These are phyloP conservation scores for Bombus picipes DNA, from an alignment of 1,140 invertebrate species.

Conservation along the genomic window DNA sequence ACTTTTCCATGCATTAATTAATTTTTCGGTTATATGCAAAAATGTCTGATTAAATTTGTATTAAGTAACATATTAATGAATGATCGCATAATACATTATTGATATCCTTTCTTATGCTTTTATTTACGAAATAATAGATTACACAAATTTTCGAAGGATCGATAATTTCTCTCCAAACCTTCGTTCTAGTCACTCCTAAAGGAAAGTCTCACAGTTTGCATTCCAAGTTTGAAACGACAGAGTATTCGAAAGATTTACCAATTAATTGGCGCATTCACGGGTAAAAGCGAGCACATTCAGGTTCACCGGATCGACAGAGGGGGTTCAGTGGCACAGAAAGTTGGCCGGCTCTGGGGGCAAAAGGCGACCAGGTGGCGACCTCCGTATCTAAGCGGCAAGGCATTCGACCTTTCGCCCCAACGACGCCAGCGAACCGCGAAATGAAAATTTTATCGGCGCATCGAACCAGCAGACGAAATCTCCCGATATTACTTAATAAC, in stretches of 20 bases:
- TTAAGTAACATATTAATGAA: too few species aligned
- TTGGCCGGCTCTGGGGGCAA: conserved; percentile 1
- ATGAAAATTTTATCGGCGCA: conserved; percentile 80
- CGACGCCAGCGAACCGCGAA: conserved; percentile 74
- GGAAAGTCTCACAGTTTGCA: too few species aligned
- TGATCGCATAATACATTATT: too few species aligned
- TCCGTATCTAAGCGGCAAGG: conserved; percentile 46
- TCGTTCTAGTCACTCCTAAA: not conserved
- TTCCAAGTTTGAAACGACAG: not conserved
- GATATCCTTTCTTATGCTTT: not conserved
- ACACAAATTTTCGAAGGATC: not conserved
- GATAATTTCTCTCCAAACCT: not conserved
- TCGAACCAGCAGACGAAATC: conserved; percentile 70
- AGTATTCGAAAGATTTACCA: conserved; percentile 18
- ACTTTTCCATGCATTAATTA: too few species aligned
- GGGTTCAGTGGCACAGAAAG: conserved; percentile 31
- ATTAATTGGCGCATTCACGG: conserved; percentile 57
- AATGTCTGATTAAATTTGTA: too few species aligned
- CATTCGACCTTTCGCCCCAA: conserved; percentile 44
- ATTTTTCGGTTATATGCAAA: too few species aligned
- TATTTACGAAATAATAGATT: not conserved
- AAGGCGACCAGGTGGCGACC: conserved; percentile 20
- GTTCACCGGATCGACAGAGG: not conserved
- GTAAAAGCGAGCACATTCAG: conserved; percentile 30
- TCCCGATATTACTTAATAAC: conserved; percentile 76